Conservation (phyloP, 2,797 vertebrate genomes). For the Adelosebastes latens region DNA sequence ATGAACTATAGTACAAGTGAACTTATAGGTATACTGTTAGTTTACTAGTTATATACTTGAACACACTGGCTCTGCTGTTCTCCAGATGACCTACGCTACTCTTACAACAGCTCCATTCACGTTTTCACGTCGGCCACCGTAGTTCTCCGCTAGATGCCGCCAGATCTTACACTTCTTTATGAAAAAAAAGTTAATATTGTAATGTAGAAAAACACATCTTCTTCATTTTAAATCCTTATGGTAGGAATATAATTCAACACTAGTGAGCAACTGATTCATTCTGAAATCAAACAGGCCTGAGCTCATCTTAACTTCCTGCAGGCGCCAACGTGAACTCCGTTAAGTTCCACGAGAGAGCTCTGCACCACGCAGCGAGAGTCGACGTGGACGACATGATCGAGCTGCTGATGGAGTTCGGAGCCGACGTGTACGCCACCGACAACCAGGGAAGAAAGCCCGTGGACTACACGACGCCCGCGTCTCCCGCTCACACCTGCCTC, state of each 20-base stretch:
- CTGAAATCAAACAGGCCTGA: not conserved
- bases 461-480: constrained; percentile 84
- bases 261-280: not conserved
- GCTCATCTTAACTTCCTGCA: constrained; percentile 43
- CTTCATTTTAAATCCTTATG: too few relatives aligned
- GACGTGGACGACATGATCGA: constrained; percentile 84
- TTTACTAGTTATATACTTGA: too few relatives aligned
- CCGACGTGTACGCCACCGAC: constrained; percentile 85
- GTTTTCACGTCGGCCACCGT: too few relatives aligned
- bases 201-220: too few relatives aligned
- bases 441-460: constrained; percentile 85
- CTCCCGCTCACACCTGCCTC: constrained; percentile 81
- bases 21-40: too few relatives aligned
- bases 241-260: not conserved
- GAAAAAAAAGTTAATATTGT: too few relatives aligned
- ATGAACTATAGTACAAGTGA: too few relatives aligned
- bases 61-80: too few relatives aligned
- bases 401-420: constrained; percentile 90
- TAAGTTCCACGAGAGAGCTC: constrained; percentile 90
- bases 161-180: too few relatives aligned
- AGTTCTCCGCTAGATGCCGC: too few relatives aligned
- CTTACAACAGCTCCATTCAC: too few relatives aligned
- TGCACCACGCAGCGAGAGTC: constrained; percentile 90
- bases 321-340: constrained; percentile 91
- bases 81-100: too few relatives aligned